Evolutionary conservation across 2,888 invertebrate species (phyloP).

Genomic region (Pasiphila rectangulata): DNA sequence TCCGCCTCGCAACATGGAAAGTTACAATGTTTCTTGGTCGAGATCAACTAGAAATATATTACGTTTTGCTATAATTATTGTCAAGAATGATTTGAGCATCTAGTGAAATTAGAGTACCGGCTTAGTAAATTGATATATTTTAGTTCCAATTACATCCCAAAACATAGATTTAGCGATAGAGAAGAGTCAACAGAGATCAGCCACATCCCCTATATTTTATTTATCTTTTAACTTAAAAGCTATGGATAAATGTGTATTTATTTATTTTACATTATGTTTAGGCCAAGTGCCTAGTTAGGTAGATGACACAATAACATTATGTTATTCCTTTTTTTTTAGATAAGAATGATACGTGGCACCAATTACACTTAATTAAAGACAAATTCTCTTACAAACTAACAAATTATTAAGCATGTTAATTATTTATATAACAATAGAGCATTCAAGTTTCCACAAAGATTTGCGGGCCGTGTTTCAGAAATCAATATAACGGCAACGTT

Average conservation of each 20-base stretch:
- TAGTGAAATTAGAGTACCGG: slow-evolving; percentile 44
- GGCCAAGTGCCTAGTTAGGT: too few relatives aligned
- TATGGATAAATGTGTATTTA: too few relatives aligned
- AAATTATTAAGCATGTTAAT: neutral
- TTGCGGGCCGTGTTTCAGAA: neutral
- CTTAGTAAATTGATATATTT: neutral
- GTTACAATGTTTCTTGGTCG: slow-evolving; percentile 62
- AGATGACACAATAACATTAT: too few relatives aligned
- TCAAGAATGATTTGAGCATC: slow-evolving; percentile 14
- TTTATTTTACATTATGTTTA: too few relatives aligned
- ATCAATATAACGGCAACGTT: neutral
- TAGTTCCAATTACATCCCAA: slow-evolving; percentile 3
- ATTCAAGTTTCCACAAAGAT: neutral
- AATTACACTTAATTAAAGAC: too few relatives aligned
- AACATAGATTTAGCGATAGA: slow-evolving; percentile 11
- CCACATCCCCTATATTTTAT: too few relatives aligned
- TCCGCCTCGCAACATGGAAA: slow-evolving; percentile 69
- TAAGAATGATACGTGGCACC: too few relatives aligned
- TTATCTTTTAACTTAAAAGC: neutral
- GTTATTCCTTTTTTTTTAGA: too few relatives aligned
- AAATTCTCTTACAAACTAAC: too few relatives aligned
- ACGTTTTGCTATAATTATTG: neutral
- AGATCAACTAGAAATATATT: slow-evolving; percentile 40
- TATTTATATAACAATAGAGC: neutral
- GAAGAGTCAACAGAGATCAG: slow-evolving; percentile 12